Evolutionary conservation across 2,888 invertebrate species (phyloP).

Genomic region (Plagiodera versicolora): DNA sequence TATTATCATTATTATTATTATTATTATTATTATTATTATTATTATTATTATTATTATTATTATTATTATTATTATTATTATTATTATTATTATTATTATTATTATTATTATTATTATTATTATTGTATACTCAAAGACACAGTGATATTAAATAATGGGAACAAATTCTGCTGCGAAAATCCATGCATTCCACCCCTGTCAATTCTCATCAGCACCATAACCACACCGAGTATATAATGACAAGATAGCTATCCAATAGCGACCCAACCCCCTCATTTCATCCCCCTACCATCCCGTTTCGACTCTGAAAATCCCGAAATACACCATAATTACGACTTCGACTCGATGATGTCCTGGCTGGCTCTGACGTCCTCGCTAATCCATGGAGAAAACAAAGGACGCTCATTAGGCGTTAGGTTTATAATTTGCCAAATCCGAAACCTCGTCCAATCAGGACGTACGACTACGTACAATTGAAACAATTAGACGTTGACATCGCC

Average conservation of each 20-base stretch:
- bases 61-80: no score
- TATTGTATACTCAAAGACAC: no score
- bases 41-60: no score
- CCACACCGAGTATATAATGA: conserved; percentile 50
- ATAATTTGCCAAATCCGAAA: conserved; percentile 37
- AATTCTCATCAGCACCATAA: conserved; percentile 8
- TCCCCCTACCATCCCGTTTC: conserved; percentile 20
- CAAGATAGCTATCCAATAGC: conserved; percentile 52
- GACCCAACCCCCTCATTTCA: conserved; percentile 19
- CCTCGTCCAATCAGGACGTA: conserved; percentile 30
- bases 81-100: no score
- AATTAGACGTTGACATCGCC: conserved; percentile 25
- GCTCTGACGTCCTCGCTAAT: conserved; percentile 33
- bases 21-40: no score
- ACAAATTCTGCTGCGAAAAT: conserved; percentile 34
- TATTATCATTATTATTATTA: no score
- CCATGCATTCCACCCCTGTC: conserved; percentile 12
- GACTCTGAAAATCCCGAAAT: conserved; percentile 45
- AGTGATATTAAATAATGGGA: not conserved
- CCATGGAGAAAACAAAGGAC: conserved; percentile 35
- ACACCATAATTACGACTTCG: conserved; percentile 46
- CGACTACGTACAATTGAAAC: conserved; percentile 31
- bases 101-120: no score
- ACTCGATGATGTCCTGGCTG: conserved; percentile 4
- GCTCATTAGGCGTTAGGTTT: conserved; percentile 39